phyloP scores from a whole-genome alignment of 2,888 invertebrate species.

The Itoplectis maculator region DNA sequence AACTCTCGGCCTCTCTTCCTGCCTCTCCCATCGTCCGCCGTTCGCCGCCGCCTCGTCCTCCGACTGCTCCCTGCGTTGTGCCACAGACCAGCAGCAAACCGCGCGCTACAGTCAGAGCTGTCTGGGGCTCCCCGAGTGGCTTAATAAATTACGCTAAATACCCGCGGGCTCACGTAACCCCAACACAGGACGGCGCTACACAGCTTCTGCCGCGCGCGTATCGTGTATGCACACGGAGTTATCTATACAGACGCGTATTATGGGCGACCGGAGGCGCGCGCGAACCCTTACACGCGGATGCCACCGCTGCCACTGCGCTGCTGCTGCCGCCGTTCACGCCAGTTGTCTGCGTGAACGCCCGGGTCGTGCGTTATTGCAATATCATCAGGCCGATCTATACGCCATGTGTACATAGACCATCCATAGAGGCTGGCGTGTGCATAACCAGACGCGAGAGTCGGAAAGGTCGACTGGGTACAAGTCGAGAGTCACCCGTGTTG shows the following conservation, averaged over 20 bases:
- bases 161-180: slow-evolving; percentile 65
- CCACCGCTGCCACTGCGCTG: slow-evolving; percentile 1
- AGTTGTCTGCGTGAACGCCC: slow-evolving; percentile 45
- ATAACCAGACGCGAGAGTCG: not conserved
- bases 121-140: slow-evolving; percentile 69
- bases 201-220: slow-evolving; percentile 17
- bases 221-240: not conserved
- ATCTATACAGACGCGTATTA: not conserved
- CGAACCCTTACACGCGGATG: slow-evolving; percentile 35
- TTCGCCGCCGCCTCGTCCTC: slow-evolving; percentile 12
- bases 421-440: not conserved
- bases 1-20: slow-evolving; percentile 46
- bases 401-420: not conserved
- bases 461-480: not conserved
- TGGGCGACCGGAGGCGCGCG: slow-evolving; percentile 7
- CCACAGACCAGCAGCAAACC: slow-evolving; percentile 67
- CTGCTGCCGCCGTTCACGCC: too few species aligned
- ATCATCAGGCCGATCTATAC: slow-evolving; percentile 58
- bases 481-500: too few species aligned
- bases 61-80: slow-evolving; percentile 9
- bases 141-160: slow-evolving; percentile 81
- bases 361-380: slow-evolving; percentile 49
- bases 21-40: slow-evolving; percentile 44
- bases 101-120: slow-evolving; percentile 64
- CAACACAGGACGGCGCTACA: slow-evolving; percentile 34